These are phyloP conservation scores for Apodemia zela DNA, from an alignment of 2,888 invertebrate species.

Conservation along the genomic window DNA sequence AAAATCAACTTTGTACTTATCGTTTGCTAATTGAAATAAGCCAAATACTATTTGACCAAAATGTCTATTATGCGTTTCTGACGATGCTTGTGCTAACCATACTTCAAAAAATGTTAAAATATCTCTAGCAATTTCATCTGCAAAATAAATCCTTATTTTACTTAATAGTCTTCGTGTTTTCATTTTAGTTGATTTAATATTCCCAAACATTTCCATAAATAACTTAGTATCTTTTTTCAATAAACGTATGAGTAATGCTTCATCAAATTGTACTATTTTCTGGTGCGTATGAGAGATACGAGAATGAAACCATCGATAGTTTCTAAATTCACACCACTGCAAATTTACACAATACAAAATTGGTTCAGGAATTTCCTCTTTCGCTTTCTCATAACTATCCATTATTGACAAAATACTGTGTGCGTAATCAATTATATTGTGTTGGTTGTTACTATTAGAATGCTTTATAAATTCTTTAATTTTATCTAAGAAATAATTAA, in stretches of 20 bases:
- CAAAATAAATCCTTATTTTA: conserved; percentile 51
- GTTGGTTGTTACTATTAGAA: conserved; percentile 32
- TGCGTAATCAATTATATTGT: conserved; percentile 32
- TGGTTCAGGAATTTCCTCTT: conserved; percentile 43
- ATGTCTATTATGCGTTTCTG: conserved; percentile 14
- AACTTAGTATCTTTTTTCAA: conserved; percentile 34
- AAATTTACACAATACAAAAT: conserved; percentile 40
- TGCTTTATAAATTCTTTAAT: conserved; percentile 34
- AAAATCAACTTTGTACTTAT: too few species aligned
- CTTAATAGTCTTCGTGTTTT: conserved; percentile 39
- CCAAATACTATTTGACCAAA: conserved; percentile 37
- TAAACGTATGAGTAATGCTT: conserved; percentile 31
- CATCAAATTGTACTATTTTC: conserved; percentile 24
- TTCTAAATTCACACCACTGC: conserved; percentile 34
- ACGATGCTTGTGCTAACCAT: conserved; percentile 29
- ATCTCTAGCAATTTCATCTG: conserved; percentile 42
- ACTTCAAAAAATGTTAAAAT: conserved; percentile 39
- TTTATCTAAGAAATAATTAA: conserved; percentile 37
- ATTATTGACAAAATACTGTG: conserved; percentile 35
- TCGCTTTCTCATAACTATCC: conserved; percentile 37
- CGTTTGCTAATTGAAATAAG: conserved; percentile 44
- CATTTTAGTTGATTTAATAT: conserved; percentile 23
- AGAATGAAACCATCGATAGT: conserved; percentile 28
- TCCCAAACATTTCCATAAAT: conserved; percentile 27
- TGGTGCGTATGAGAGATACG: conserved; percentile 15